phyloP scores from a whole-genome alignment of 2,113 vertebrate species.

The Poeciliopsis prolifica region DNA sequence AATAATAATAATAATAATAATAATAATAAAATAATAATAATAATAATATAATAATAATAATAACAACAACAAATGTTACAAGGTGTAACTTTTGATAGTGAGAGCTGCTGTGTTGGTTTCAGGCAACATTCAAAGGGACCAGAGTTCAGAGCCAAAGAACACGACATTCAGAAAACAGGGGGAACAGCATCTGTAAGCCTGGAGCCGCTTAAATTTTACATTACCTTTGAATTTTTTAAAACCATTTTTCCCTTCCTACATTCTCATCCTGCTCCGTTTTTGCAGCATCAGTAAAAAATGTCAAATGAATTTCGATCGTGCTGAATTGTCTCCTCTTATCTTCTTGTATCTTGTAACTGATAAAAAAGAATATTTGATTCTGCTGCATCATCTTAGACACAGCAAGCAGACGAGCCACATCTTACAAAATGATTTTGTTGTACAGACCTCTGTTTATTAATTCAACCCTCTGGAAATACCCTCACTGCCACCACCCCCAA shows the following conservation, averaged over 20 bases:
- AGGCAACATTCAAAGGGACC: neutral
- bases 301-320: neutral
- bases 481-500: neutral
- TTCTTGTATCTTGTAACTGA: neutral
- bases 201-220: conserved; percentile 2
- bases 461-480: neutral
- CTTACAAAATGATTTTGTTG: neutral
- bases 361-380: neutral
- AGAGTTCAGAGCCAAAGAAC: conserved; percentile 18
- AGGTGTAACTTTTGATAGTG: too few species aligned
- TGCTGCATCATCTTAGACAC: neutral
- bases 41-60: too few species aligned
- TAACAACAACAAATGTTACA: too few species aligned
- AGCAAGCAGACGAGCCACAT: neutral
- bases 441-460: neutral
- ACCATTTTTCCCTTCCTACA: neutral
- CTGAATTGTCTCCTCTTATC: neutral
- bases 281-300: neutral
- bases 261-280: neutral
- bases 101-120: conserved; percentile 7
- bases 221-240: conserved; percentile 11
- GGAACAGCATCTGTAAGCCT: neutral
- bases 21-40: neutral
- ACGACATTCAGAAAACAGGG: conserved; percentile 3
- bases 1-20: too few species aligned